Evolutionary conservation across 1,140 invertebrate species (phyloP).

Genomic region (Idris sp.): DNA sequence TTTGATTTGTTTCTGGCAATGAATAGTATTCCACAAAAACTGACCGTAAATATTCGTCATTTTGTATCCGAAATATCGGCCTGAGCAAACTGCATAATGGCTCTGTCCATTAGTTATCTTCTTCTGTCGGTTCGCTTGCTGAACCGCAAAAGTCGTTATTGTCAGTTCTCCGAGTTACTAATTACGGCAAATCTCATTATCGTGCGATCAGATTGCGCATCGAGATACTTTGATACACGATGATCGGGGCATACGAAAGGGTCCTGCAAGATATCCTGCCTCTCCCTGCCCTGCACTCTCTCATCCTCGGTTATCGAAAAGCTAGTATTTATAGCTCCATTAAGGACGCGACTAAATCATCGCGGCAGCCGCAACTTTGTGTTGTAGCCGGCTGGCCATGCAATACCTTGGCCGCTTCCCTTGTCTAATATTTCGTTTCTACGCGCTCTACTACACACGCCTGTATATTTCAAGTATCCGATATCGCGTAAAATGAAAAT

Average conservation of each 20-base stretch:
- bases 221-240: conserved; percentile 59
- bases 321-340: conserved; percentile 79
- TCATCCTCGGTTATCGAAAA: conserved; percentile 76
- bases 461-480: conserved; percentile 73
- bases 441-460: conserved; percentile 68
- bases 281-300: too few species aligned
- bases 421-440: conserved; percentile 77
- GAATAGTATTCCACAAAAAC: too few species aligned
- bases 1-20: too few species aligned
- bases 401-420: conserved; percentile 72
- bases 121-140: conserved; percentile 40
- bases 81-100: conserved; percentile 47
- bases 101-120: conserved; percentile 54
- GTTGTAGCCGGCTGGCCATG: conserved; percentile 72
- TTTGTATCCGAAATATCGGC: conserved; percentile 36
- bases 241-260: conserved; percentile 52
- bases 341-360: conserved; percentile 78
- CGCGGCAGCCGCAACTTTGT: conserved; percentile 76
- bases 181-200: conserved; percentile 64
- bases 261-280: conserved; percentile 50
- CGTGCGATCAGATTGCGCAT: conserved; percentile 61
- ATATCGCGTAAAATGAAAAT: conserved; percentile 73
- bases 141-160: conserved; percentile 55
- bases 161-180: conserved; percentile 54
- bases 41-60: conserved; percentile 30